These are phyloP conservation scores for Alosa alosa DNA, from an alignment of 2,113 vertebrate species.

Conservation along the genomic window DNA sequence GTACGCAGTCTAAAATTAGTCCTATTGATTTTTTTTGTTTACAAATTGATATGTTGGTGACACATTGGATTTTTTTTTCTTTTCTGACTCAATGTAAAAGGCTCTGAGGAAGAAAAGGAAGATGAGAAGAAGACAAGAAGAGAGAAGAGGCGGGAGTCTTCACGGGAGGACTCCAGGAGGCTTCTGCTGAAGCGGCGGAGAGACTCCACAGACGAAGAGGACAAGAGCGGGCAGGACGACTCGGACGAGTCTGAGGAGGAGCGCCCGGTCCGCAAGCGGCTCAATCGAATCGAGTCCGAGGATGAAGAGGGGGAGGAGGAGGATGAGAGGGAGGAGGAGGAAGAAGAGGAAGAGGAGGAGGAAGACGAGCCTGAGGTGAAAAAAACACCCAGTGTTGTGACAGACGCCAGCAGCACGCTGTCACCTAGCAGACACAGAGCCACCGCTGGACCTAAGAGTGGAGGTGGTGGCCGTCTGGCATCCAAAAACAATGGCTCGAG, in stretches of 20 bases:
- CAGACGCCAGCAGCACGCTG: constrained; percentile 31
- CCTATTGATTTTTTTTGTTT: neutral
- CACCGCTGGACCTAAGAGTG: constrained; percentile 78
- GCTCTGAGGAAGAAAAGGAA: constrained; percentile 79
- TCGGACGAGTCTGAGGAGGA: constrained; percentile 68
- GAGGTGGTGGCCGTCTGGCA: constrained; percentile 52
- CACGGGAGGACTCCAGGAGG: constrained; percentile 43
- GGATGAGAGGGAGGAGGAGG: constrained; percentile 40
- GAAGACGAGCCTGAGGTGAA: constrained; percentile 59
- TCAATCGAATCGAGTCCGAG: constrained; percentile 89
- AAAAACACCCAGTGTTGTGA: constrained; percentile 76
- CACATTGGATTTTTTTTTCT: neutral
- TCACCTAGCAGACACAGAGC: constrained; percentile 80
- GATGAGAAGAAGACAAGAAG: constrained; percentile 42
- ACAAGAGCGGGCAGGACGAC: constrained; percentile 57
- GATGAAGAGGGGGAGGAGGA: constrained; percentile 76
- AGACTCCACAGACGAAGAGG: constrained; percentile 66
- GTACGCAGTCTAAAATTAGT: neutral
- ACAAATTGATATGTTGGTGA: neutral
- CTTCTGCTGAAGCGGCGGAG: constrained; percentile 66
- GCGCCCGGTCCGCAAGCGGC: constrained; percentile 81
- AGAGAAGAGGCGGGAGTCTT: constrained; percentile 61
- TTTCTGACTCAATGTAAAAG: constrained; percentile 58
- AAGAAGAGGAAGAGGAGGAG: constrained; percentile 63
- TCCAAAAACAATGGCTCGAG: constrained; percentile 62